Evolutionary conservation across 2,113 vertebrate species (phyloP).

Genomic region (Archilochus colubris): DNA sequence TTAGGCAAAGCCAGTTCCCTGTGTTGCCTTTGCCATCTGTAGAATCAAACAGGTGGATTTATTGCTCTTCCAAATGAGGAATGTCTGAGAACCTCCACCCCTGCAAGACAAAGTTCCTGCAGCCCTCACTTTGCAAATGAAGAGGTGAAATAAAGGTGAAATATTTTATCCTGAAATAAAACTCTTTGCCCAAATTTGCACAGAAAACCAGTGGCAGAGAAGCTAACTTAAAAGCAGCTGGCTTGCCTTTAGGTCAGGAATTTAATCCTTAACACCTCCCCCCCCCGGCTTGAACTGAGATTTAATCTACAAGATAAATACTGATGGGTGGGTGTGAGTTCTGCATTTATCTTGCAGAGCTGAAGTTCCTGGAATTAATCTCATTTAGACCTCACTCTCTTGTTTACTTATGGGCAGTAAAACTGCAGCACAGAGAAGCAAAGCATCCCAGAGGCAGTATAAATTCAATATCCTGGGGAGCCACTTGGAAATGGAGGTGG

Average conservation of each 20-base stretch:
- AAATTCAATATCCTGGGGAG: not conserved
- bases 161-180: not conserved
- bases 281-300: not conserved
- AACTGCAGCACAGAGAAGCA: not conserved
- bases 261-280: not conserved
- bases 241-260: not conserved
- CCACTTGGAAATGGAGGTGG: not conserved
- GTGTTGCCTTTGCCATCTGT: not conserved
- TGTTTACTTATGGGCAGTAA: not conserved
- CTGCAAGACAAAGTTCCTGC: not conserved
- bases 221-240: not conserved
- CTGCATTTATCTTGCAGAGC: not conserved
- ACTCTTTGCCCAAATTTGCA: not conserved
- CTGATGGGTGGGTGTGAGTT: not conserved
- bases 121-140: rapidly evolving
- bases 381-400: not conserved
- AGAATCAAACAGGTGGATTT: not conserved
- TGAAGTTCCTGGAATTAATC: not conserved
- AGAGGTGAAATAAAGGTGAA: not conserved
- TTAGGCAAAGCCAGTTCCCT: not conserved
- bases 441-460: not conserved
- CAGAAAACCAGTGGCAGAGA: not conserved
- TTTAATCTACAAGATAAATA: not conserved
- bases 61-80: not conserved
- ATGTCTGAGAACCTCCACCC: not conserved